These are phyloP conservation scores for Vipera latastei DNA, from an alignment of 2,797 vertebrate genomes.

Conservation along the genomic window DNA sequence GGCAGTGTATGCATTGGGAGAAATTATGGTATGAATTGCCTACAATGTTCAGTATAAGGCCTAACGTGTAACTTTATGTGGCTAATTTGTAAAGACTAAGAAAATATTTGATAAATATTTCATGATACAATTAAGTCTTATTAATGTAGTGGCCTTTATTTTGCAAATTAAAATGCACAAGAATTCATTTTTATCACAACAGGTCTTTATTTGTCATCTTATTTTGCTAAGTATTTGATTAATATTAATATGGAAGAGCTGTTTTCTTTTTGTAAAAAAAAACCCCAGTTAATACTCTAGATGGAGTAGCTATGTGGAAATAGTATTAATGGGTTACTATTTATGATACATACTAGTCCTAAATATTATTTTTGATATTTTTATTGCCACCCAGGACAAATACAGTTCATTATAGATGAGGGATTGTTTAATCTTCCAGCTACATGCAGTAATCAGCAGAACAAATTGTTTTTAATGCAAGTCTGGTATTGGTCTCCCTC, in stretches of 20 bases:
- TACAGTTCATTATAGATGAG: conserved; percentile 62
- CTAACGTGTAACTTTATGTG: conserved; percentile 41
- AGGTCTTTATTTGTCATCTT: conserved; percentile 62
- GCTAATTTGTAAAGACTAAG: conserved; percentile 57
- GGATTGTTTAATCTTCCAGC: conserved; percentile 61
- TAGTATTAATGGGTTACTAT: conserved; percentile 57
- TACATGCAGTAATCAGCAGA: conserved; percentile 43
- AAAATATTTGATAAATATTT: conserved; percentile 76
- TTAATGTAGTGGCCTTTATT: conserved; percentile 72
- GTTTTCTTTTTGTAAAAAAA: conserved; percentile 42
- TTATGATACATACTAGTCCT: conserved; percentile 57
- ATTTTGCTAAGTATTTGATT: conserved; percentile 74
- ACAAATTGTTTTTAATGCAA: conserved; percentile 29
- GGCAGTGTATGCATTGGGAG: neutral
- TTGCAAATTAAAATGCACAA: conserved; percentile 72
- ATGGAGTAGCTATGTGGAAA: conserved; percentile 56
- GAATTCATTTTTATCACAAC: conserved; percentile 71
- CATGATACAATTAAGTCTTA: conserved; percentile 75
- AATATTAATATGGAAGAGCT: conserved; percentile 71
- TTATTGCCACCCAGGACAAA: conserved; percentile 47
- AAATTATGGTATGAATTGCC: conserved; percentile 6
- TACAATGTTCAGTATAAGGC: conserved; percentile 7
- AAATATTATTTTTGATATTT: conserved; percentile 62
- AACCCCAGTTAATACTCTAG: conserved; percentile 62
- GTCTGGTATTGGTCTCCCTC: neutral